Evolutionary conservation across 2,888 invertebrate species (phyloP).

Genomic region (Nasonovia ribisnigri): DNA sequence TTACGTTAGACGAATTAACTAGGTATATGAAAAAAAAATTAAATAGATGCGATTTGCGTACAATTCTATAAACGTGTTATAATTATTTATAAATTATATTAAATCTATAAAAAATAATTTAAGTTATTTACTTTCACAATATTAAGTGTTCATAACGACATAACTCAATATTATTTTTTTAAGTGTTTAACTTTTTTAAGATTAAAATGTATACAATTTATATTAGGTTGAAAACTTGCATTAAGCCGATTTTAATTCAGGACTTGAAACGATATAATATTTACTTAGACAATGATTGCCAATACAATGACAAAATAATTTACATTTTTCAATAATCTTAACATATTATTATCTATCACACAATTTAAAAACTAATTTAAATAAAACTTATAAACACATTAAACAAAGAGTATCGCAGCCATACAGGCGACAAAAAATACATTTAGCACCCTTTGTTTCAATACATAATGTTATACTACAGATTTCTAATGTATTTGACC

Average conservation of each 20-base stretch:
- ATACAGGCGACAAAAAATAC: background rate
- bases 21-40: background rate
- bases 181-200: background rate
- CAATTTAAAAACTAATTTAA: background rate
- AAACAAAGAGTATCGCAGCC: background rate
- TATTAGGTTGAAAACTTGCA: background rate
- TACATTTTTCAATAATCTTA: background rate
- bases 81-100: background rate
- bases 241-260: no score
- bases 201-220: background rate
- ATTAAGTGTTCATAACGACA: background rate
- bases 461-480: background rate
- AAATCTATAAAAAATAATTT: background rate
- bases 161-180: background rate
- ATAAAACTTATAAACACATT: background rate
- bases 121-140: background rate
- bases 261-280: background rate
- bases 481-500: slow-evolving; percentile 19
- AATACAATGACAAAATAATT: background rate
- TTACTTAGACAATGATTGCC: background rate
- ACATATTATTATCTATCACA: background rate
- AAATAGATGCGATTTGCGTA: background rate
- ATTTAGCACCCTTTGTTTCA: background rate
- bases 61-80: background rate
- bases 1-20: background rate